These are phyloP conservation scores for Lycophotia porphyrea DNA, from an alignment of 2,888 invertebrate genomes.

Conservation along the genomic window DNA sequence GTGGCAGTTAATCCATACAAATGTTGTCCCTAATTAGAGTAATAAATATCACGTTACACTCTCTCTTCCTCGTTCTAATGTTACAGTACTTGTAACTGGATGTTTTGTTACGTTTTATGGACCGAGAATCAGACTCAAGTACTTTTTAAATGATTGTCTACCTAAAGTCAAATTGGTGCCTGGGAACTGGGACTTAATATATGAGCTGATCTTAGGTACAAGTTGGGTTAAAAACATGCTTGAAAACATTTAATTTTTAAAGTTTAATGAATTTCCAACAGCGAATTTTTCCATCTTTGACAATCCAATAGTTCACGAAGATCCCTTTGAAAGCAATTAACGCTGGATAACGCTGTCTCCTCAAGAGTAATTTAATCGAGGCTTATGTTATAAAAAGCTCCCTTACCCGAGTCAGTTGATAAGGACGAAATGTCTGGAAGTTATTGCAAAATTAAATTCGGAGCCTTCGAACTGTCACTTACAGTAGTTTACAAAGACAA, in stretches of 20 bases:
- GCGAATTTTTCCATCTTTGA: neutral
- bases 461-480: constrained; percentile 9
- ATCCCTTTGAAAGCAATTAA: neutral
- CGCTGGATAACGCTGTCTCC: neutral
- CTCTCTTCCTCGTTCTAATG: constrained; percentile 75
- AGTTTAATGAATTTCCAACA: neutral
- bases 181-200: constrained; percentile 14
- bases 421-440: constrained; percentile 10
- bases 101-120: constrained; percentile 33
- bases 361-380: neutral
- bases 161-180: neutral
- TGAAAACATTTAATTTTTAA: neutral
- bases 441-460: constrained; percentile 2
- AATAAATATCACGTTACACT: constrained; percentile 76
- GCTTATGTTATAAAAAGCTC: neutral
- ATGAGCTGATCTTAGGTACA: neutral
- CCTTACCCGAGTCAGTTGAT: neutral
- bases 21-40: constrained; percentile 73
- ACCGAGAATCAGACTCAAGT: constrained; percentile 4
- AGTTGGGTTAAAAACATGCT: neutral
- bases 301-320: neutral
- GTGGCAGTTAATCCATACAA: constrained; percentile 71
- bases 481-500: constrained; percentile 11
- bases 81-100: constrained; percentile 33
- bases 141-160: constrained; percentile 6